These are phyloP conservation scores for Elmis aenea DNA, from an alignment of 2,888 invertebrate genomes.

Conservation along the genomic window DNA sequence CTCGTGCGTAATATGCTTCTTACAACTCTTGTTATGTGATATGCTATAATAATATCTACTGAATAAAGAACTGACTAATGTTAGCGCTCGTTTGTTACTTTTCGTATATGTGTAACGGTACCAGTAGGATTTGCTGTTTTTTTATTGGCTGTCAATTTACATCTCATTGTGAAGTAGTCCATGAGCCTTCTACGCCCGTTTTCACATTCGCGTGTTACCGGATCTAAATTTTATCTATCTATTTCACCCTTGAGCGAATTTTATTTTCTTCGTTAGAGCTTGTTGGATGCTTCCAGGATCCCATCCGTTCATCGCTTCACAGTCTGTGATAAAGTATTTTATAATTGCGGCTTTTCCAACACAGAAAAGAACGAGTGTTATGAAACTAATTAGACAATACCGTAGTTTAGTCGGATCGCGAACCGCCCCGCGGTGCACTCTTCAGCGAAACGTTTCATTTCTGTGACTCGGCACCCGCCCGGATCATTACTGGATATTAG, in stretches of 20 bases:
- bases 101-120: too few species aligned
- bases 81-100: too few species aligned
- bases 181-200: constrained; percentile 19
- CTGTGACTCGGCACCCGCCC: constrained; percentile 1
- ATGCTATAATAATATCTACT: too few species aligned
- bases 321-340: constrained; percentile 13
- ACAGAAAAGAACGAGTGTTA: constrained; percentile 7
- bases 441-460: constrained; percentile 1
- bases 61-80: too few species aligned
- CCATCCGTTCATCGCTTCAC: constrained; percentile 7
- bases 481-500: constrained; percentile 18
- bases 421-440: constrained; percentile 1
- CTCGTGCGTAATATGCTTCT: too few species aligned
- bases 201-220: constrained; percentile 9
- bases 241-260: constrained; percentile 22
- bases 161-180: constrained; percentile 29
- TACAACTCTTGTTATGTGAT: too few species aligned
- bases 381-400: constrained; percentile 18
- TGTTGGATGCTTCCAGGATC: constrained; percentile 3
- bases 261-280: constrained; percentile 8
- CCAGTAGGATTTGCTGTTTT: too few species aligned
- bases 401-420: constrained; percentile 10
- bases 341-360: constrained; percentile 11
- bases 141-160: constrained; percentile 34
- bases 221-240: constrained; percentile 23